Evolutionary conservation across 2,888 invertebrate species (phyloP), one percentile per base, ranked within the genome.

Genomic region (Drosophila eohydei): DNA sequence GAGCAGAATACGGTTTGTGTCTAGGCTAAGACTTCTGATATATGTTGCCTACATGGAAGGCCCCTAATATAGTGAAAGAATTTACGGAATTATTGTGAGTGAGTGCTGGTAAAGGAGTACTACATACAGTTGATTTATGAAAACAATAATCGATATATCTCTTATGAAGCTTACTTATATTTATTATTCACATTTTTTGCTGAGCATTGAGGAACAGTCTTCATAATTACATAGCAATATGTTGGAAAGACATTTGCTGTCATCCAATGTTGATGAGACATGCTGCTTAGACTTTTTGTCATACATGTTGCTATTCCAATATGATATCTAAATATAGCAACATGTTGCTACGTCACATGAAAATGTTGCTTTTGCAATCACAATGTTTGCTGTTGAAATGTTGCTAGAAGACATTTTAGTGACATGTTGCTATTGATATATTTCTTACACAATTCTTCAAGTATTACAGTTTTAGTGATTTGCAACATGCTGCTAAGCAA

Each of bases 1-100:
- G 43, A 61, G 48, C 40, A 56, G 16, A 16, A 30, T 11, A 30
- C 8, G 76, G 79, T 79, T 79, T 38, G 74, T 77, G 79, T 79
- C 74, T 9, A 34, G 34, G 51, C 70, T 71, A 71, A 56, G 1
- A 34, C 40, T 28, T 54, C 12, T n/a, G 30, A 32, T 16, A 28
- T 14, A 12, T 43, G 41, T 48, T 50, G 26, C 12, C 9, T 14
- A 43, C 16, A 1, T 30, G 8, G 26, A 41, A 26, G 32, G 12
- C 12, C 26, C 12, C 12, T n/a, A 12, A 32, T 9, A 14, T 14
- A 2, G 16, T 55, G 4, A 14, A 4, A 16, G 21, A 51, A 12
- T 36, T 43, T 3, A 11, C 3, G 3, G 28, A 40, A 51, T 21
- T 21, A 21, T 7, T 7, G 12, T 56, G 30, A 40, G 12, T 50